phyloP scores from a whole-genome alignment of 2,888 invertebrate species.

The Xestia ashworthii region DNA sequence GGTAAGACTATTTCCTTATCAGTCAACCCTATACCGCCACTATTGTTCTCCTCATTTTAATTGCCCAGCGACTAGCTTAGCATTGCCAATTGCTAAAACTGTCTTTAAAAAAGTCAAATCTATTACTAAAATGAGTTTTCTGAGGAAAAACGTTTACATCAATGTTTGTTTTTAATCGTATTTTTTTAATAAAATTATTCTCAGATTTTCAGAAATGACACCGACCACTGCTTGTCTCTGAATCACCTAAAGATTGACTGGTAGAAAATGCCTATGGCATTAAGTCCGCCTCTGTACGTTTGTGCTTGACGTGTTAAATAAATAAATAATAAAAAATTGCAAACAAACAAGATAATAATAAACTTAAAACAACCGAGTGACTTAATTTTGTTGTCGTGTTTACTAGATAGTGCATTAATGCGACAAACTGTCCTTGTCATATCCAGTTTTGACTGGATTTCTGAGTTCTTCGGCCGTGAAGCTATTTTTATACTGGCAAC shows the following conservation, averaged over 20 bases:
- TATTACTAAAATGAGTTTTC: background rate
- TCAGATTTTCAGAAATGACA: no score
- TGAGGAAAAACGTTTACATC: no score
- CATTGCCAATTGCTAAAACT: background rate
- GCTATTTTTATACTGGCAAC: slow-evolving; percentile 63
- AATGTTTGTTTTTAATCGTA: no score
- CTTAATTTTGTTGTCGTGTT: slow-evolving; percentile 38
- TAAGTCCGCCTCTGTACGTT: no score
- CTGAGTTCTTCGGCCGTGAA: slow-evolving; percentile 49
- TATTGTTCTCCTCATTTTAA: background rate
- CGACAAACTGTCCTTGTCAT: slow-evolving; percentile 8
- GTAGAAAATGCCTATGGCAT: no score
- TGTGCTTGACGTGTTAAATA: no score
- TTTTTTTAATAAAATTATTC: no score
- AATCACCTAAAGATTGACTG: no score
- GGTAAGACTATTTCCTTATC: background rate
- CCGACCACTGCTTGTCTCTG: no score
- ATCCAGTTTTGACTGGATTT: slow-evolving; percentile 47
- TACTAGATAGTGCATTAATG: slow-evolving; percentile 17
- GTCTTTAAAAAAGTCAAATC: background rate
- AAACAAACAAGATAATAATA: slow-evolving; percentile 16
- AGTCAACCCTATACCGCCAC: background rate
- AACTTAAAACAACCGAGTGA: slow-evolving; percentile 15
- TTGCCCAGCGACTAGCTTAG: background rate
- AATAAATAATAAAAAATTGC: background rate